Evolutionary conservation across 2,113 vertebrate species (phyloP).

Genomic region (Gallinago media): DNA sequence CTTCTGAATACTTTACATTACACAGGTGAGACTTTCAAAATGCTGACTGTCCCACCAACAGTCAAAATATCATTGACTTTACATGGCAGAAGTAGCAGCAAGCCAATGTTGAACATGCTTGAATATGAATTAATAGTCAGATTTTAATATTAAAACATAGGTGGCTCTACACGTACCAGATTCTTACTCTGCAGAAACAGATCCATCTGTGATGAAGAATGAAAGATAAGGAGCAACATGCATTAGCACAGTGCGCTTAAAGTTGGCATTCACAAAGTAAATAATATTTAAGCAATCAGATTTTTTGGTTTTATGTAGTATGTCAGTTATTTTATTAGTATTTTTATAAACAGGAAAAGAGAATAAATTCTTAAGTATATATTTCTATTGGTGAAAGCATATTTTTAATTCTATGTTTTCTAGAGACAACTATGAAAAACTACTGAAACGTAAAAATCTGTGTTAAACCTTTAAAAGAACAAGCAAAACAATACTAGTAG

Average conservation of each 20-base stretch:
- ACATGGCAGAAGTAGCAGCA: background rate
- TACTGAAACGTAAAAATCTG: background rate
- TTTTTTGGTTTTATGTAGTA: background rate
- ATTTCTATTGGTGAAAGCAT: background rate
- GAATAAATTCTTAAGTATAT: background rate
- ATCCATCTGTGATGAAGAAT: background rate
- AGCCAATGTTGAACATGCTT: background rate
- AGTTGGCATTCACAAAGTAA: background rate
- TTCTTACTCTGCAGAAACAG: background rate
- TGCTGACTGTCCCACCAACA: background rate
- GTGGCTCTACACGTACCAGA: background rate
- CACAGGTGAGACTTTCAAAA: background rate
- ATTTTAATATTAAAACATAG: background rate
- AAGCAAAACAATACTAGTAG: background rate
- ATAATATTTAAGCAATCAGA: background rate
- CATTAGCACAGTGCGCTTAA: background rate
- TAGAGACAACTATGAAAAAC: background rate
- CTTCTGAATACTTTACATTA: background rate
- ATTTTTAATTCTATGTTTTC: background rate
- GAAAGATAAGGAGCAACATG: background rate
- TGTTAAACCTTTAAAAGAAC: background rate
- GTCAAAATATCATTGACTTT: background rate
- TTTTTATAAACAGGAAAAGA: background rate
- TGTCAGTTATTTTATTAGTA: background rate
- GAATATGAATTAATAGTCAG: background rate